Base-by-base conservation (phyloP, 1,140 invertebrate genomes). In the Drosophila parabipectinata region DNA sequence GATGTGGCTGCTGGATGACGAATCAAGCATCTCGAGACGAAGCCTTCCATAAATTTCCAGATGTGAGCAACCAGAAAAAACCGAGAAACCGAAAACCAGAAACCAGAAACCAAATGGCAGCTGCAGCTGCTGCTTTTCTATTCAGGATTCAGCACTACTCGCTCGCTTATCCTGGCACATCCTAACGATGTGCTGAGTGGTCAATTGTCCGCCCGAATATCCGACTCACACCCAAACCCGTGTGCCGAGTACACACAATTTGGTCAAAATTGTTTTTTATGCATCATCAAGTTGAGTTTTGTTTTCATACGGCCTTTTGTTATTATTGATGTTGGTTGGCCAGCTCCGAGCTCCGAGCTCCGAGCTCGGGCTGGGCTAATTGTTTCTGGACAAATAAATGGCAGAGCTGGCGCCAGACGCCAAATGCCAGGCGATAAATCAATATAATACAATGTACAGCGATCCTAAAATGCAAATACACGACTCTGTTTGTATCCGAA, bases 121-220 rank as follows among this genome's bases (percentile, higher is more conserved):
- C 72, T 73, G 72, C 69, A 37, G 68, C 61, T 59, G 63, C 28
- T 55, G 37, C 54, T 45, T 45, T 15, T 48, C 24, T 15, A 14
- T 12, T 32, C 30, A n/a, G 41, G 41, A 56, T 15, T 24, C 44
- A 44, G 55, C n/a, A 57, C 10, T 18, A 15, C 45, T 64, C 41
- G 44, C 37, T 66, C 6, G 32, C 12, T 41, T 32, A 52, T 44
- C 45, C 63, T 3, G 26, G 45, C 63, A 67, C 63, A 67, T 67
- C 68, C 66, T 72, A 69, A 72, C 68, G 69, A 72, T 73, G 69
- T 73, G 69, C 69, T 73, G 69, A 73, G 69, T 73, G 69, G 69
- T 73, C 68, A 72, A 68, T 69, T 68, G 62, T 69, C 51, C 67
- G 62, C 15, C 15, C 41, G 41, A 6, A 1, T 21, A 3, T 34